Percentiles rank a stretch among this genome's conserved stretches.
Conservation (phyloP, 2,888 invertebrate species). For the Mactromeris polynyma region DNA sequence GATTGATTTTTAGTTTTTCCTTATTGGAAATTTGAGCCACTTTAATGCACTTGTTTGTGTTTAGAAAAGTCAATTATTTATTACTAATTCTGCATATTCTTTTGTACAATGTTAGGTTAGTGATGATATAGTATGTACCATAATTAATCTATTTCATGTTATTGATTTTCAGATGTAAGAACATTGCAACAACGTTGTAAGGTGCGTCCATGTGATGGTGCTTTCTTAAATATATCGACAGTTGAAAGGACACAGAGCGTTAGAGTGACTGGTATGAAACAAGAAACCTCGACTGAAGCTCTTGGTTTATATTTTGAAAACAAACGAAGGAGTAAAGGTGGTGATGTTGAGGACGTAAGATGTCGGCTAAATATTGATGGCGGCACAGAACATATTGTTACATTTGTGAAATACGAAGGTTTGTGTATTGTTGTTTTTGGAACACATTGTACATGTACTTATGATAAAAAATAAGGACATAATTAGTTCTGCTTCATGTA, state of each 20-base stretch:
- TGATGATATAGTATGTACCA: too few relatives aligned
- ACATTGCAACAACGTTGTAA: neutral
- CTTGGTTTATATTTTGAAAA: conserved; percentile 60
- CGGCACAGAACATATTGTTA: conserved; percentile 38
- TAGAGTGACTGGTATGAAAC: conserved; percentile 36
- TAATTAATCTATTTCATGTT: too few relatives aligned
- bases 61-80: too few relatives aligned
- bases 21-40: too few relatives aligned
- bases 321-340: conserved; percentile 50
- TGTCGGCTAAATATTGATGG: neutral
- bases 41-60: too few relatives aligned
- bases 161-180: conserved; percentile 28
- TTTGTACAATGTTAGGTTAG: too few relatives aligned
- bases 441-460: too few relatives aligned
- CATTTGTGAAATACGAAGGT: conserved; percentile 53
- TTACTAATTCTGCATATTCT: too few relatives aligned
- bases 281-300: conserved; percentile 24
- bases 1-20: too few relatives aligned
- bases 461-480: too few relatives aligned
- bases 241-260: conserved; percentile 44
- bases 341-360: conserved; percentile 37
- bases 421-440: too few relatives aligned
- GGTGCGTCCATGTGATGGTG: conserved; percentile 30
- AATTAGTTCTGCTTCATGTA: too few relatives aligned
- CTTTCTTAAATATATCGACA: conserved; percentile 8